Evolutionary conservation across 2,113 vertebrate species (phyloP), one percentile per base, ranked within the genome.

Genomic region (Sceloporus undulatus): DNA sequence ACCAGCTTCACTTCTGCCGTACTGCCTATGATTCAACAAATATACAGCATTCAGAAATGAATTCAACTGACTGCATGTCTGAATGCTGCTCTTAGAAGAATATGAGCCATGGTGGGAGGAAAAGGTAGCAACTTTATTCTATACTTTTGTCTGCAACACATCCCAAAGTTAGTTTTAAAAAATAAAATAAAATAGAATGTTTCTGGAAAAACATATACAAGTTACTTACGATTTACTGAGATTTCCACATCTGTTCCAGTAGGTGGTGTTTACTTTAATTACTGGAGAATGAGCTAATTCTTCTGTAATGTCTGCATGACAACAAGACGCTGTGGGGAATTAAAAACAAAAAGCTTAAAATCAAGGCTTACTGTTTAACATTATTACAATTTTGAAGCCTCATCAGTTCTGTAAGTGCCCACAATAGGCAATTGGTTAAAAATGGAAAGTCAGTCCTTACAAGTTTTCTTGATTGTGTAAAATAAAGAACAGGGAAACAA

Each of bases 231-330:
- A 84, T 93, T 94, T 91, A 87, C 95, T 97, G 90, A 96, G 95
- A 87, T 94, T 91, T 78, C 96, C 95, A 93, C 97, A 97, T 95
- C 94, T 94, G 94, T 96, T 95, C 96, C 96, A 97, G 92, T 95
- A 96, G 90, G 89, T 96, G 90, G 92, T 94, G 68, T 93, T 68
- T 92, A 97, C 85, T 93, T 95, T 93, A 87, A 89, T 94, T 80
- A 97, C 86, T 0, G 96, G 96, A 81, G 96, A 96, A 82, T 16
- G 86, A 84, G 93, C 92, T 86, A 97, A 89, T 34, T 95, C 91
- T 85, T 95, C 87, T 66, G 96, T 96, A 92, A 96, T 95, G 85
- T 95, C 88, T 78, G 94, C 92, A 85, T 92, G 82, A 92, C 97
- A 97, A 91, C 97, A 97, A 87, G 96, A 95, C 76, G 93, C 96